These are phyloP conservation scores for Myoxocephalus aenaeus DNA, from an alignment of 2,797 vertebrate species.

Conservation along the genomic window DNA sequence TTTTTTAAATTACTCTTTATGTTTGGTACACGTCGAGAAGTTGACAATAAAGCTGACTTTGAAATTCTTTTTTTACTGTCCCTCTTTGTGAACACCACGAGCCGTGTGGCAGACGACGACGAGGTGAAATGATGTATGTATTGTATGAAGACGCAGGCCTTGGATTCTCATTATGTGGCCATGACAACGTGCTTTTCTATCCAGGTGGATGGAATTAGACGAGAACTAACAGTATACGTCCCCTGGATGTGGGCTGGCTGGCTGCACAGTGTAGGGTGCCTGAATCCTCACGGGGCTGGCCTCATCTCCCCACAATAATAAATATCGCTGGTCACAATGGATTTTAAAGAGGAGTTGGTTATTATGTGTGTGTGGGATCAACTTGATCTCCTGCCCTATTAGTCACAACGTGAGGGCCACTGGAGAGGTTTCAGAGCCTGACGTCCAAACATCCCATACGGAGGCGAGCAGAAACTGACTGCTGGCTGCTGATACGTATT, in stretches of 20 bases:
- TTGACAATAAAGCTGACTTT: too few species aligned
- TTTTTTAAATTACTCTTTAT: too few species aligned
- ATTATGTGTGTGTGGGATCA: constrained; percentile 76
- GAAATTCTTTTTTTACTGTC: not conserved
- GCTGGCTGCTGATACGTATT: constrained; percentile 13
- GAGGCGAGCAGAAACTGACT: constrained; percentile 24
- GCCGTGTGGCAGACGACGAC: not conserved
- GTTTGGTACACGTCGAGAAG: too few species aligned
- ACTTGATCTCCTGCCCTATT: constrained; percentile 68
- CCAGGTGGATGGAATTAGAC: constrained; percentile 41
- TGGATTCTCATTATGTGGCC: constrained; percentile 15
- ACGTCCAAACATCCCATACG: constrained; percentile 53
- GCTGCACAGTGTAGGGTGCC: constrained; percentile 39
- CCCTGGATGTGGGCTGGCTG: constrained; percentile 47
- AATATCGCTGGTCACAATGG: constrained; percentile 57
- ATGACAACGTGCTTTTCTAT: constrained; percentile 17
- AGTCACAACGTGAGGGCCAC: constrained; percentile 75
- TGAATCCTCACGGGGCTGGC: constrained; percentile 46
- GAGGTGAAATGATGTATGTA: not conserved
- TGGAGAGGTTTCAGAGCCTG: constrained; percentile 52
- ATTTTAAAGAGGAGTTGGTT: constrained; percentile 69
- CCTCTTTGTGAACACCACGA: not conserved
- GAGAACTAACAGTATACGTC: constrained; percentile 29
- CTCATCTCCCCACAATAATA: constrained; percentile 65
- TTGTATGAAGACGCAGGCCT: not conserved